These are phyloP conservation scores for Nesidiocoris tenuis DNA, from an alignment of 2,888 invertebrate species.

Conservation along the genomic window DNA sequence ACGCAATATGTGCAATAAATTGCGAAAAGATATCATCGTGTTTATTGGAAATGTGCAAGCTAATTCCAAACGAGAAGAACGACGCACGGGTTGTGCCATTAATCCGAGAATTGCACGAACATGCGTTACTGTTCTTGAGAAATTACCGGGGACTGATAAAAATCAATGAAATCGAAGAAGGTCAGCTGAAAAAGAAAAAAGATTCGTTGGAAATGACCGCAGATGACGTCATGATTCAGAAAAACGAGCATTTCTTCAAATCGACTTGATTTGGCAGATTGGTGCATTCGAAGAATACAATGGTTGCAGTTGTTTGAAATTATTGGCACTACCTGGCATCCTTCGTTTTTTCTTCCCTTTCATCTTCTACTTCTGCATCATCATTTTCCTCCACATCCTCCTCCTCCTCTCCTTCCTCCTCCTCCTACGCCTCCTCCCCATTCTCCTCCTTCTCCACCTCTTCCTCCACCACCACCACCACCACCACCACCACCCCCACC, in stretches of 20 bases:
- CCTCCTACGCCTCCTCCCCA: too few relatives aligned
- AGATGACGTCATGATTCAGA: constrained; percentile 8
- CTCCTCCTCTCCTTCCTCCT: too few relatives aligned
- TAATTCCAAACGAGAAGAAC: background rate
- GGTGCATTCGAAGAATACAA: too few relatives aligned
- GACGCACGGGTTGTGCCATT: background rate
- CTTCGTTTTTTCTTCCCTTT: too few relatives aligned
- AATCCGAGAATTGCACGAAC: background rate
- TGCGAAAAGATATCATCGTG: background rate
- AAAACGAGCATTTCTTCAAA: background rate
- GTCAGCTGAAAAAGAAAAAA: background rate
- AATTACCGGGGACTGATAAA: background rate
- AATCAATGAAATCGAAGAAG: background rate
- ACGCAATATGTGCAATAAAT: background rate
- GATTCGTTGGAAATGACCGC: background rate
- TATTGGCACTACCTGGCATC: too few relatives aligned
- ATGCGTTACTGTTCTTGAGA: background rate
- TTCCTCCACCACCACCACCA: too few relatives aligned
- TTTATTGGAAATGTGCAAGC: background rate
- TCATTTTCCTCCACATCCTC: too few relatives aligned
- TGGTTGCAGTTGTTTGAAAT: too few relatives aligned
- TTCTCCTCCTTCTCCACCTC: too few relatives aligned
- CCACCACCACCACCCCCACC: too few relatives aligned
- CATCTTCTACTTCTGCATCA: too few relatives aligned
- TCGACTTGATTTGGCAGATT: too few relatives aligned